A percentile compares a stretch with the other conserved stretches of the same genome.
These are phyloP conservation scores for Stichopus horrens DNA, from an alignment of 53 echinoderm and acorn worm genomes.

Conservation along the genomic window DNA sequence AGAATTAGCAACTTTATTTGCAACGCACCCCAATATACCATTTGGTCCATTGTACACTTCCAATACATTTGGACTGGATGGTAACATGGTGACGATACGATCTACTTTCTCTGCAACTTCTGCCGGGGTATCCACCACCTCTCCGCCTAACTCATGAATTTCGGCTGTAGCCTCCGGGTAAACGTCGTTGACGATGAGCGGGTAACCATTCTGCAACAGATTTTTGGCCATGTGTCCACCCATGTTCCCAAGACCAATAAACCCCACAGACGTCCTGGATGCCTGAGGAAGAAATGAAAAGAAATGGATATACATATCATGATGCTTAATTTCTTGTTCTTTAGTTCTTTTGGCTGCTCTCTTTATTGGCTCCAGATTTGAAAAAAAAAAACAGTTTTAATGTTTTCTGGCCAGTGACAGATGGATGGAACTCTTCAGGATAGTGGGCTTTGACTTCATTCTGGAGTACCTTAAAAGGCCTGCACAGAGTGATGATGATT, in stretches of 20 bases:
- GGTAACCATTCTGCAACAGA: conserved; percentile 85
- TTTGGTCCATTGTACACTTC: conserved; percentile 74
- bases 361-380: too few species aligned
- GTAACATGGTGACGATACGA: conserved; percentile 92
- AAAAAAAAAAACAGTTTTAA: too few species aligned
- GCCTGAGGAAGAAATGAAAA: conserved; percentile 58
- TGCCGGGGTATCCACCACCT: conserved; percentile 79
- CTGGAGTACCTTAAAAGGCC: too few species aligned
- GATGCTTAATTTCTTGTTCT: too few species aligned
- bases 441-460: too few species aligned
- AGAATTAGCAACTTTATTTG: too few species aligned
- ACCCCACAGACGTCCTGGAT: conserved; percentile 79
- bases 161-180: conserved; percentile 87
- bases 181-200: conserved; percentile 77
- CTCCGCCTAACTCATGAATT: conserved; percentile 78
- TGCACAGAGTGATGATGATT: too few species aligned
- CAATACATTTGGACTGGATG: conserved; percentile 91
- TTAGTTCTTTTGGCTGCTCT: too few species aligned
- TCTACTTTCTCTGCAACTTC: conserved; percentile 88
- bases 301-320: neutral
- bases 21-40: conserved; percentile 81
- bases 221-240: conserved; percentile 94
- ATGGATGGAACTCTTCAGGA: too few species aligned
- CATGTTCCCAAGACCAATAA: conserved; percentile 97
- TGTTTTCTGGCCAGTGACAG: too few species aligned